Conservation (phyloP, 2,888 invertebrate species). For the Alcis repandata region DNA sequence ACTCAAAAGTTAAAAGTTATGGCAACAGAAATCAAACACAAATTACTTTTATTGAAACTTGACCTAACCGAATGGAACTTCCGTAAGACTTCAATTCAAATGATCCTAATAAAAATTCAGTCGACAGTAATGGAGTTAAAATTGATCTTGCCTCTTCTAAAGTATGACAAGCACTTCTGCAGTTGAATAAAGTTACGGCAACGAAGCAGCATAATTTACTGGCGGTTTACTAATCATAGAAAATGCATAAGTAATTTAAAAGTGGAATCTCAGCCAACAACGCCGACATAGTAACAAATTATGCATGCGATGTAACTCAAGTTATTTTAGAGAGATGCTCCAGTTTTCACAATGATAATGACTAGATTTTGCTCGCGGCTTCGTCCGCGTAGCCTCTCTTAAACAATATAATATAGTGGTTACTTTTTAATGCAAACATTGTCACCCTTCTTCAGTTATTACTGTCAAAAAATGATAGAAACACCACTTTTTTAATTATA, state of each 20-base stretch:
- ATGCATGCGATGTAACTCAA: slow-evolving; percentile 41
- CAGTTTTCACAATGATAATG: slow-evolving; percentile 30
- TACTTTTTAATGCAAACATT: no score
- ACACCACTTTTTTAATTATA: no score
- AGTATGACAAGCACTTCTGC: slow-evolving; percentile 41
- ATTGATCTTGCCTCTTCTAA: slow-evolving; percentile 10
- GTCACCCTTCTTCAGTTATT: no score
- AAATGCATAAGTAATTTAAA: slow-evolving; percentile 46
- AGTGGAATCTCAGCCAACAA: slow-evolving; percentile 43
- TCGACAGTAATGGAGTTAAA: slow-evolving; percentile 10
- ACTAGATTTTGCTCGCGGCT: no score
- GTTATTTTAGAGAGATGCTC: slow-evolving; percentile 26
- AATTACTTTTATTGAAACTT: slow-evolving; percentile 22
- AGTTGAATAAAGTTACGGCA: slow-evolving; percentile 44
- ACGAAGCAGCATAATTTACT: slow-evolving; percentile 39
- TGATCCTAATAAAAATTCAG: slow-evolving; percentile 28
- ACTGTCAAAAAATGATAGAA: no score
- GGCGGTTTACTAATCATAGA: slow-evolving; percentile 55
- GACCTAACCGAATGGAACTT: slow-evolving; percentile 28
- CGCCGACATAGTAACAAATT: slow-evolving; percentile 32
- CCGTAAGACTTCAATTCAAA: slow-evolving; percentile 25
- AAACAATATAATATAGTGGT: no score
- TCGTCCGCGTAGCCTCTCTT: no score
- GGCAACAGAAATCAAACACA: slow-evolving; percentile 5
- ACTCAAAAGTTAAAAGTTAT: slow-evolving; percentile 21